Percentiles rank a stretch among this genome's conserved stretches.
These are phyloP conservation scores for Ciconia maguari DNA, from an alignment of 2,113 vertebrate genomes.

Conservation along the genomic window DNA sequence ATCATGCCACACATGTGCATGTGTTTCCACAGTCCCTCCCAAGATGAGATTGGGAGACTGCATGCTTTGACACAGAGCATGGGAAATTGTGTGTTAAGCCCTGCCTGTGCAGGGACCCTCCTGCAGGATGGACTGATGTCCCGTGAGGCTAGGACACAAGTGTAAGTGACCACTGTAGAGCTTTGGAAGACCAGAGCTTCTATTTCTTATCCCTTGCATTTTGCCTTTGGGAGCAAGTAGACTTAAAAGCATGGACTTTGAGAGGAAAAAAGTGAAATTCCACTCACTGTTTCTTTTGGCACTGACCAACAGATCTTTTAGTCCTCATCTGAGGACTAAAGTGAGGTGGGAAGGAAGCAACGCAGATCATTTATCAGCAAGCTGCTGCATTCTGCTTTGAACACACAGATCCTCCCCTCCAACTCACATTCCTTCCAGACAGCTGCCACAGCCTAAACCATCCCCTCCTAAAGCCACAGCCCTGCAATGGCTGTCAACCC, in stretches of 20 bases:
- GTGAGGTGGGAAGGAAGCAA: background rate
- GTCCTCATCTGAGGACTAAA: background rate
- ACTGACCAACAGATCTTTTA: background rate
- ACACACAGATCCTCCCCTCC: background rate
- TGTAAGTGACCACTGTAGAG: background rate
- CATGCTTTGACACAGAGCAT: background rate
- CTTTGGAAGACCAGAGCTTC: background rate
- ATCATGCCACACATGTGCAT: fast-evolving
- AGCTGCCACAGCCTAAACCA: background rate
- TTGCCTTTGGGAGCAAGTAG: background rate
- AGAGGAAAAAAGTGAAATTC: background rate
- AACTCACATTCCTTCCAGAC: background rate
- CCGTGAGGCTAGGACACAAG: background rate
- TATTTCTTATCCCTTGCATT: background rate
- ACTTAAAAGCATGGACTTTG: background rate
- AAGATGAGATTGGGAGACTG: background rate
- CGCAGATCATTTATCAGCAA: background rate
- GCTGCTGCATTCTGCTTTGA: background rate
- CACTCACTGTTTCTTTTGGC: background rate
- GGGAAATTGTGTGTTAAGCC: background rate
- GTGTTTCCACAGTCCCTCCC: background rate
- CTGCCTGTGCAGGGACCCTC: background rate
- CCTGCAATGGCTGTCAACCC: background rate
- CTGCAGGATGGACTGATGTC: background rate
- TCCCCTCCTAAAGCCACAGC: background rate